Conservation (phyloP, 2,888 invertebrate genomes). For the Cantharis flavilabris region DNA sequence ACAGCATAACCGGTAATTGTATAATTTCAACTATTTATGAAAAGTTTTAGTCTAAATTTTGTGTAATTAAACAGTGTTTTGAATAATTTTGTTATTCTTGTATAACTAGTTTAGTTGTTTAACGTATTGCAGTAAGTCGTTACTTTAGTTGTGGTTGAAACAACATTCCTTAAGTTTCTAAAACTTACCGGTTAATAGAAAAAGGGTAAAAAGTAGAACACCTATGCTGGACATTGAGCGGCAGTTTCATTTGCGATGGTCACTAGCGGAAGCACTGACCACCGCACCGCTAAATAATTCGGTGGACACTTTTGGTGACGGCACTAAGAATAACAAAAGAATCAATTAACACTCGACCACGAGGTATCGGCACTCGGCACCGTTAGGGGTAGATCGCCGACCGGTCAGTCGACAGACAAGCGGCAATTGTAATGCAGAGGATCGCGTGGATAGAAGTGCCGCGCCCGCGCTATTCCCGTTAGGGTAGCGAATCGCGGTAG, state of each 20-base stretch:
- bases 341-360: conserved; percentile 26
- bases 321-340: conserved; percentile 24
- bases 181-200: conserved; percentile 47
- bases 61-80: background rate
- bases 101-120: background rate
- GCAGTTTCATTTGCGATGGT: conserved; percentile 42
- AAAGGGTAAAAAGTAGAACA: conserved; percentile 43
- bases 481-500: conserved; percentile 34
- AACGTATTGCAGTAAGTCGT: background rate
- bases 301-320: conserved; percentile 16
- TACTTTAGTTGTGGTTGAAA: background rate
- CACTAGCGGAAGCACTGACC: conserved; percentile 35
- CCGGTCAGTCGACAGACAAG: conserved; percentile 43
- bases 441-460: conserved; percentile 45
- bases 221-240: conserved; percentile 45
- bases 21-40: conserved; percentile 9
- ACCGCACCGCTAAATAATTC: conserved; percentile 17
- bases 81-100: background rate
- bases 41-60: background rate
- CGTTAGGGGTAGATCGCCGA: conserved; percentile 26
- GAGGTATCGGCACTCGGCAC: conserved; percentile 33
- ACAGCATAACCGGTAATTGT: conserved; percentile 25
- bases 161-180: conserved; percentile 1
- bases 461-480: conserved; percentile 44
- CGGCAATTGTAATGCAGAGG: conserved; percentile 51